Evolutionary conservation across 2,113 vertebrate species (phyloP), one percentile per base, ranked within the genome.

Genomic region (Puntigrus tetrazona): DNA sequence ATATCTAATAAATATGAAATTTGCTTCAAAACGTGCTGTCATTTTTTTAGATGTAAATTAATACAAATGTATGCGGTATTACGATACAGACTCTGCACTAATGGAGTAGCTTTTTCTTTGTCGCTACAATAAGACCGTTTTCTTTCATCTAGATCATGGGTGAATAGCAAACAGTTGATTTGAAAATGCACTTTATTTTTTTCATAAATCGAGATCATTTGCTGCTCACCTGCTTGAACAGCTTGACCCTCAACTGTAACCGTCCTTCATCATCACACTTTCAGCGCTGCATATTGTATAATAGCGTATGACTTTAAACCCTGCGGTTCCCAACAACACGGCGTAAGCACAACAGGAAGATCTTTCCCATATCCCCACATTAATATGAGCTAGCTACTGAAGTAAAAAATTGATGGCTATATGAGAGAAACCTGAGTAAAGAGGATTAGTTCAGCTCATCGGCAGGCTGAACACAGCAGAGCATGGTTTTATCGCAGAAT

Each of bases 1-100:
- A 65, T 69, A 72, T 78, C 67, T 79, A 65, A 80, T 80, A 86
- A 84, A 84, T 41, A 75, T 36, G 20, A 2, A 14, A 73, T 38
- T 70, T 38, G n/a, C 38, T 27, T 73, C 13, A 43, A 72, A 72
- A 72, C 69, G 25, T 43, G n/a, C 3, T 69, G 65, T 69, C 20
- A 69, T 22, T 69, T 69, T n/a, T 69, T 5, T 22, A 65, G 22
- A 65, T 65, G 7, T 65, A 20, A 34, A 34, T 34, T 69, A 22
- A 69, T 69, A 22, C 20, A 38, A 57, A 57, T n/a, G 20, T 55
- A 6, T 22, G 20, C 22, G n/a, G 10, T 9, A 9, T 57, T 57
- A n/a, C 52, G 9, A 9, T n/a, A 55, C 20, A 57, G 52, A 0
- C 52, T 22, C 31, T 36, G 65, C 31, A 10, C 9, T 69, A 31